Conservation (phyloP, 2,888 invertebrate genomes). For the Alviniconcha strummeri region DNA sequence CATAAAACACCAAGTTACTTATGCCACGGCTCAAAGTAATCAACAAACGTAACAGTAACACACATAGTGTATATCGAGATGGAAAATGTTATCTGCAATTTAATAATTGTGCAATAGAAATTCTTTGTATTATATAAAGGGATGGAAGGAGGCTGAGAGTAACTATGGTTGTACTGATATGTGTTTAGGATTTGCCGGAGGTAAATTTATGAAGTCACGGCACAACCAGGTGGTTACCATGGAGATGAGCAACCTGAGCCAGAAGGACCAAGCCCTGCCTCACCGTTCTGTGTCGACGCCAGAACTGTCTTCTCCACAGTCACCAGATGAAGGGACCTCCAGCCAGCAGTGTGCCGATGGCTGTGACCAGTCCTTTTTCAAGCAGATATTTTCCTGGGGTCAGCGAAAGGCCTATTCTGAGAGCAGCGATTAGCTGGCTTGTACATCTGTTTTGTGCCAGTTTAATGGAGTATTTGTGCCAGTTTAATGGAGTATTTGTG, state of each 20-base stretch:
- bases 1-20: too few relatives aligned
- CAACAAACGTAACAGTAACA: too few relatives aligned
- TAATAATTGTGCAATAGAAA: too few relatives aligned
- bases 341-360: too few relatives aligned
- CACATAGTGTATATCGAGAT: too few relatives aligned
- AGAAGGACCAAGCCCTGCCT: slow-evolving; percentile 37
- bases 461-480: too few relatives aligned
- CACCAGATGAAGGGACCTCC: background rate
- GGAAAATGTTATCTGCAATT: background rate
- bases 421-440: background rate
- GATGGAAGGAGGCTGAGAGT: too few relatives aligned
- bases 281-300: slow-evolving; percentile 40
- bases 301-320: slow-evolving; percentile 27
- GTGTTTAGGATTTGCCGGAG: slow-evolving; percentile 56
- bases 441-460: too few relatives aligned
- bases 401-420: slow-evolving; percentile 20
- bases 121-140: too few relatives aligned
- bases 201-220: slow-evolving; percentile 52
- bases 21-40: too few relatives aligned
- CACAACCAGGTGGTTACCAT: slow-evolving; percentile 51
- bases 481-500: too few relatives aligned
- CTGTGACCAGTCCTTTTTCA: background rate
- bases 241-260: slow-evolving; percentile 58
- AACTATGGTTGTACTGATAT: background rate
- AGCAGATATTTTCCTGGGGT: slow-evolving; percentile 15